A percentile compares a stretch with the other conserved stretches of the same genome.
phyloP scores from a whole-genome alignment of 1,140 invertebrate species.

The Scaptomyza hsui region DNA sequence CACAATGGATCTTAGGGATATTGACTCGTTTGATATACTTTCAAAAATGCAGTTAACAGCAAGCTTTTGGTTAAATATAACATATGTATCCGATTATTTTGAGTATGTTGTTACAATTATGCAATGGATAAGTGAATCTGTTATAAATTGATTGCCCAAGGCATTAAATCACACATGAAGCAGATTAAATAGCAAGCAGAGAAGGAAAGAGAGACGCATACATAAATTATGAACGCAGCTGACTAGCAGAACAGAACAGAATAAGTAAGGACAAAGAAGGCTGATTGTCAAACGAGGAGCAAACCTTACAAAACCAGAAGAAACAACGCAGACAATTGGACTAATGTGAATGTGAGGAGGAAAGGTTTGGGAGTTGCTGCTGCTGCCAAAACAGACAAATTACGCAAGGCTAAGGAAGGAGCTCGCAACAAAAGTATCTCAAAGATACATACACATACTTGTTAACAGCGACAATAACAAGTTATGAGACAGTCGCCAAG shows the following conservation, averaged over 20 bases:
- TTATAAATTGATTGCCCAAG: constrained; percentile 33
- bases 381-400: constrained; percentile 67
- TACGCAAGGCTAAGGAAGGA: constrained; percentile 25
- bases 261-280: constrained; percentile 15
- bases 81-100: too few species aligned
- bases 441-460: constrained; percentile 63
- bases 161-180: constrained; percentile 68
- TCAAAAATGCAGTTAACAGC: too few species aligned
- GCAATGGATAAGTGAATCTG: constrained; percentile 34
- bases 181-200: constrained; percentile 59
- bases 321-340: constrained; percentile 43
- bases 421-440: constrained; percentile 57
- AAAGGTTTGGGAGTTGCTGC: constrained; percentile 10
- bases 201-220: constrained; percentile 13
- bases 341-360: constrained; percentile 25
- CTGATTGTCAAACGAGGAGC: constrained; percentile 12
- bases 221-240: constrained; percentile 63
- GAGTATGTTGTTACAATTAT: constrained; percentile 29
- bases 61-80: too few species aligned
- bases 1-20: too few species aligned
- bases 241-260: constrained; percentile 5
- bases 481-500: constrained; percentile 56
- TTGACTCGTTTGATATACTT: too few species aligned
- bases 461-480: constrained; percentile 80
- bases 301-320: constrained; percentile 25